Evolutionary conservation across 64 coral and sea anemone species (phyloP).

Genomic region (Platygyra sinensis): DNA sequence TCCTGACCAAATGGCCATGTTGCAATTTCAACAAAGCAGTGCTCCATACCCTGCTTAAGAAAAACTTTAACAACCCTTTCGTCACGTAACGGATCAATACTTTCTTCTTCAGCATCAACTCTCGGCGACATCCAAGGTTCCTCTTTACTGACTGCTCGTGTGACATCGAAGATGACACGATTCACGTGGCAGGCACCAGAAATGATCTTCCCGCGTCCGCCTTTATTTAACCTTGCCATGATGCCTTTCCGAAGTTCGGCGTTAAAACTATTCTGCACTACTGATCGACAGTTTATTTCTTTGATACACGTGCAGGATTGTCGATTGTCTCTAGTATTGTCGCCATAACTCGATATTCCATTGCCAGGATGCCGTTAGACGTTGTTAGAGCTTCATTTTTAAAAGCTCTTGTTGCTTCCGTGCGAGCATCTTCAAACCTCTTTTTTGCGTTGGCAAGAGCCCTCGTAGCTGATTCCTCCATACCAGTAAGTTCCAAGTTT

Average conservation of each 20-base stretch:
- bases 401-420: too few species aligned
- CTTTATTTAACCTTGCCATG: slow-evolving; percentile 7
- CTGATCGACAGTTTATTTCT: too few species aligned
- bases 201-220: slow-evolving; percentile 9
- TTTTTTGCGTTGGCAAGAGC: too few species aligned
- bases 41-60: slow-evolving; percentile 1
- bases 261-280: background rate
- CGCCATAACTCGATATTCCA: too few species aligned
- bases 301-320: background rate
- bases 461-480: too few species aligned
- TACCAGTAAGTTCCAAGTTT: background rate
- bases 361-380: too few species aligned
- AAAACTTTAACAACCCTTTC: background rate
- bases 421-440: background rate
- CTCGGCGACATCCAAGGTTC: background rate
- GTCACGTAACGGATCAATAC: slow-evolving; percentile 31
- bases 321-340: background rate
- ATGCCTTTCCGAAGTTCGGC: slow-evolving; percentile 1
- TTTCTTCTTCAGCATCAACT: slow-evolving; percentile 7
- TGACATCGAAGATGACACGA: slow-evolving; percentile 23
- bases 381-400: too few species aligned
- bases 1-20: slow-evolving; percentile 25
- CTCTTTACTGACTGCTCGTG: background rate
- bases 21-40: background rate
- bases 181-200: slow-evolving; percentile 21